A percentile compares a stretch with the other conserved stretches of the same genome.
phyloP scores from a whole-genome alignment of 2,113 vertebrate genomes.

The Lampris incognitus region DNA sequence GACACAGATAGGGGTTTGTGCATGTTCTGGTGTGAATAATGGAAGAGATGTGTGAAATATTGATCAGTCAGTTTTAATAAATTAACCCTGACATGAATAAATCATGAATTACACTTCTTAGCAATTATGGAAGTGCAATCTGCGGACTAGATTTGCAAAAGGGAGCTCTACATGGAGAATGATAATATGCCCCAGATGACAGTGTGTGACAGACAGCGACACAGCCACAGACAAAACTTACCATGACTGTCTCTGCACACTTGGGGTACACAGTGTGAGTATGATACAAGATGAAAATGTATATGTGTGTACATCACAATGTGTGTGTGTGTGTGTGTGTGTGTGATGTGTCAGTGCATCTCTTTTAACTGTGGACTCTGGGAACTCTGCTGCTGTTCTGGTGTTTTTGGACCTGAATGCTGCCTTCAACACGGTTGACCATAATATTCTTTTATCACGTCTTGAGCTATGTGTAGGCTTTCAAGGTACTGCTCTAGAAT shows the following conservation, averaged over 20 bases:
- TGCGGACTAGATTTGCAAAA: slow-evolving; percentile 59
- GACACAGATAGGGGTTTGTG: slow-evolving; percentile 77
- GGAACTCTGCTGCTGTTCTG: too few relatives aligned
- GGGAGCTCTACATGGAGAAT: slow-evolving; percentile 54
- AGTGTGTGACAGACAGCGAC: not conserved
- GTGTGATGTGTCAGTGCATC: slow-evolving; percentile 25
- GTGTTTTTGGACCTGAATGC: too few relatives aligned
- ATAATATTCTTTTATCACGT: too few relatives aligned
- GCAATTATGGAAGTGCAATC: slow-evolving; percentile 70
- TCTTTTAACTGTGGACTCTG: too few relatives aligned
- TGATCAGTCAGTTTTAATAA: slow-evolving; percentile 79
- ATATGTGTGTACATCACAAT: not conserved
- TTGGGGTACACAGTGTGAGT: slow-evolving; percentile 3
- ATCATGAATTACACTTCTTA: slow-evolving; percentile 74
- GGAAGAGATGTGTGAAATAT: slow-evolving; percentile 75
- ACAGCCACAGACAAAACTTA: slow-evolving; percentile 27
- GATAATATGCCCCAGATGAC: slow-evolving; percentile 56
- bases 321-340: slow-evolving; percentile 18
- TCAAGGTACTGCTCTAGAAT: too few relatives aligned
- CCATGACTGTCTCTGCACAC: slow-evolving; percentile 20
- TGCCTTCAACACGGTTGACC: too few relatives aligned
- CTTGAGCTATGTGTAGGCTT: too few relatives aligned
- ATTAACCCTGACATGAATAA: slow-evolving; percentile 79
- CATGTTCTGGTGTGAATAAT: slow-evolving; percentile 76
- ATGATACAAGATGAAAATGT: slow-evolving; percentile 47